Conservation (phyloP, 2,888 invertebrate genomes). For the Clivina fossor region DNA sequence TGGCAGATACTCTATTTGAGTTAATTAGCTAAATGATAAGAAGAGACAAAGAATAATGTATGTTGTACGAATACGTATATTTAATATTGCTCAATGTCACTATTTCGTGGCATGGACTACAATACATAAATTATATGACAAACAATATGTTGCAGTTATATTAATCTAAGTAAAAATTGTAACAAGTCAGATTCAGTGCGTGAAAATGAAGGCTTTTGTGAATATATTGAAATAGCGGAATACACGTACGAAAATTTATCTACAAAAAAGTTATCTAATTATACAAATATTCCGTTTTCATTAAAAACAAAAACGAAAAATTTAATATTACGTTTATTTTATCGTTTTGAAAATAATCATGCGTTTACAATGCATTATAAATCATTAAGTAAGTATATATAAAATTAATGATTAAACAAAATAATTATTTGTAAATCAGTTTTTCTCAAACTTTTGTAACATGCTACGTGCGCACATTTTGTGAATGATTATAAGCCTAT, state of each 20-base stretch:
- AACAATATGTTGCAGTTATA: constrained; percentile 46
- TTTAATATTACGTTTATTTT: constrained; percentile 61
- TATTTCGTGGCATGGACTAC: neutral
- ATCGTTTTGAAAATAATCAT: constrained; percentile 60
- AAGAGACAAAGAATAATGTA: too few species aligned
- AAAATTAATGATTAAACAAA: neutral
- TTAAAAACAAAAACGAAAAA: constrained; percentile 65
- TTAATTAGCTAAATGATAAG: too few species aligned
- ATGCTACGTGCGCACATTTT: too few species aligned
- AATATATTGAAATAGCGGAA: constrained; percentile 66
- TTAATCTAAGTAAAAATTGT: constrained; percentile 49
- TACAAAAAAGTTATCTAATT: constrained; percentile 63
- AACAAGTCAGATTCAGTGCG: constrained; percentile 37
- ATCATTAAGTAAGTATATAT: constrained; percentile 60
- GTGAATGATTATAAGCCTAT: too few species aligned
- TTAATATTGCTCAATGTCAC: constrained; percentile 1
- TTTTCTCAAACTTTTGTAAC: too few species aligned
- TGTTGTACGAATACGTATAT: too few species aligned
- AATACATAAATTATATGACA: constrained; percentile 38
- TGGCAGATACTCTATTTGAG: too few species aligned
- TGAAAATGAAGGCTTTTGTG: constrained; percentile 54
- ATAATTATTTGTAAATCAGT: too few species aligned
- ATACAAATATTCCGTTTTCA: constrained; percentile 49
- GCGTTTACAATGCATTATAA: constrained; percentile 66
- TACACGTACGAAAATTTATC: constrained; percentile 64